Evolutionary conservation across 2,797 vertebrate genomes (phyloP), one percentile per base, ranked within the genome.

Genomic region (Periophthalmus magnuspinnatus): DNA sequence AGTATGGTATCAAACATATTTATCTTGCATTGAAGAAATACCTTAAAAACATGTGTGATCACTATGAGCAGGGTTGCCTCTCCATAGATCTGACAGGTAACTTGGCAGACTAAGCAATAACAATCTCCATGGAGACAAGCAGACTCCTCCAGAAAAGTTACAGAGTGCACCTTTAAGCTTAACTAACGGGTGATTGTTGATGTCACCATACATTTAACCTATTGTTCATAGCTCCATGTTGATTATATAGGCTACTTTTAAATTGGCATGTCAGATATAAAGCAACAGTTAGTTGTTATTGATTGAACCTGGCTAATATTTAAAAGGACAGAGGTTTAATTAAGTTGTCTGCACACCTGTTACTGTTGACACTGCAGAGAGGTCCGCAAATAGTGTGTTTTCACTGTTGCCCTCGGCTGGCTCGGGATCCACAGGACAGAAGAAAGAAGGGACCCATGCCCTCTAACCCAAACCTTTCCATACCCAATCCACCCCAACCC

Each of bases 401-500:
- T 73, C 65, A 73, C 71, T 74, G 67, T 79, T 80, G 69, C 78
- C 78, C 78, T 68, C 75, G 72, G 78, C 67, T 34, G 47, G 58
- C 68, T 64, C 60, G 55, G 48, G 58, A 71, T 75, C 19, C 61
- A 57, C 62, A 74, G 33, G 63, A 60, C 55, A 55, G 36, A 50
- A 67, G 45, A 68, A 60, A 61, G 69, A 55, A 63, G 63, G 61
- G 57, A 33, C 19, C 1, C 36, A 47, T 48, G 59, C 5, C 66
- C 72, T 59, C 50, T 38, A 45, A 65, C 64, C 9, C 2, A 16
- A 28, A 32, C 24, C 21, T n/a, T 22, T 22, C 48, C 16, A n/a
- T 50, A 50, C 48, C 6, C 48, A 50, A 45, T 52, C 19, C 19
- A 21, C 24, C 55, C 24, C 55, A 57, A 57, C 24, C 24, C 11